phyloP scores from a whole-genome alignment of 1,140 invertebrate species.

The Elysia chlorotica region DNA sequence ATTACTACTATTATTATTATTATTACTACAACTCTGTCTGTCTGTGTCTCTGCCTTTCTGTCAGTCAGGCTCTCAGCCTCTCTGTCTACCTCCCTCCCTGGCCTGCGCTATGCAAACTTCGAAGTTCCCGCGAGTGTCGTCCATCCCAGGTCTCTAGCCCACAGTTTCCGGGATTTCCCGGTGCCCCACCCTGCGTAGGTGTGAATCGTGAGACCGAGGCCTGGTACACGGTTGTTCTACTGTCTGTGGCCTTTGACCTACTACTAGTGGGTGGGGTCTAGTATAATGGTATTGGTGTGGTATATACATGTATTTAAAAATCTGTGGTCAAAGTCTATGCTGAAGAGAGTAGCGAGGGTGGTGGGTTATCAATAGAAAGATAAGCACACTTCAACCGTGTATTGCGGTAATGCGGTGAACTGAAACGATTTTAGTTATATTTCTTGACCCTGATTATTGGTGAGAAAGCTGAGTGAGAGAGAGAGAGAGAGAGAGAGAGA shows the following conservation, averaged over 20 bases:
- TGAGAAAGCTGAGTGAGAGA: not conserved
- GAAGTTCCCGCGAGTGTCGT: not conserved
- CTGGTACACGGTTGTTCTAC: too few relatives aligned
- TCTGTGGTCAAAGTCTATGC: not conserved
- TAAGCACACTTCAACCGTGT: too few relatives aligned
- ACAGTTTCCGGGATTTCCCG: not conserved
- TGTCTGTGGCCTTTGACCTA: too few relatives aligned
- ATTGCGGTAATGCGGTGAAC: not conserved
- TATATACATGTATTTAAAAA: too few relatives aligned
- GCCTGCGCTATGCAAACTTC: not conserved
- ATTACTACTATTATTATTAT: not conserved
- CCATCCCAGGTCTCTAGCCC: not conserved
- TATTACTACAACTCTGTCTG: not conserved
- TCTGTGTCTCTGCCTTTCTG: too few relatives aligned
- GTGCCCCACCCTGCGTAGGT: too few relatives aligned
- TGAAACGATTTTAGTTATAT: not conserved
- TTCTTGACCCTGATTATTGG: not conserved
- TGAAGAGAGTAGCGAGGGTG: not conserved
- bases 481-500: slow-evolving; percentile 7
- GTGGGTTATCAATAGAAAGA: too few relatives aligned
- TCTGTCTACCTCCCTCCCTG: not conserved
- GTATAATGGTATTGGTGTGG: too few relatives aligned
- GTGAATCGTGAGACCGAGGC: too few relatives aligned
- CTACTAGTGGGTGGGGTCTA: too few relatives aligned
- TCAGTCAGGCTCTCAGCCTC: not conserved